A percentile compares a stretch with the other conserved stretches of the same genome.
phyloP scores from a whole-genome alignment of 2,888 invertebrate genomes.

The Carpatolechia fugitivella region DNA sequence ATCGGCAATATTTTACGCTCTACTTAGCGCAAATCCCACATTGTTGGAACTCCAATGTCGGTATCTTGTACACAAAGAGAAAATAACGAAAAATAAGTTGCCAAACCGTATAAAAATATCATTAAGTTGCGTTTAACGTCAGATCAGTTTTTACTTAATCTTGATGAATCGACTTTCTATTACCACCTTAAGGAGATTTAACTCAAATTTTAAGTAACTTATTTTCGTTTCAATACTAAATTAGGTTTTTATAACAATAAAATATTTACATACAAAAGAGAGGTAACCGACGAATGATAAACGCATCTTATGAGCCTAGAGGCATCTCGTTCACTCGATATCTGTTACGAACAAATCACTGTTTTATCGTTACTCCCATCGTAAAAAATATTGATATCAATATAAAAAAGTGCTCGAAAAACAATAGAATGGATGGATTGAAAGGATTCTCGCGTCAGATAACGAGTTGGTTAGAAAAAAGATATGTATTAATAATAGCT shows the following conservation, averaged over 20 bases:
- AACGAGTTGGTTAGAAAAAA: conserved; percentile 60
- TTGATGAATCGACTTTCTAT: conserved; percentile 53
- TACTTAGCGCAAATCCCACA: conserved; percentile 62
- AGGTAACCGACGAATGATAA: conserved; percentile 69
- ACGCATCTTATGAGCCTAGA: conserved; percentile 61
- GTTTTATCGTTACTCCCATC: conserved; percentile 72
- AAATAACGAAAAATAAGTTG: conserved; percentile 37
- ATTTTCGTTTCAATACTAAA: neutral
- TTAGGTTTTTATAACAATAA: conserved; percentile 49
- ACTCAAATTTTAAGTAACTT: neutral
- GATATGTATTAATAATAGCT: conserved; percentile 74
- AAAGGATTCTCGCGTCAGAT: conserved; percentile 73
- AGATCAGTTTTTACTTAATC: conserved; percentile 43
- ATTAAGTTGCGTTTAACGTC: conserved; percentile 59
- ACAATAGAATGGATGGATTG: conserved; percentile 76
- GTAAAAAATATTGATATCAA: conserved; percentile 77
- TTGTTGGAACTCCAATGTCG: conserved; percentile 51
- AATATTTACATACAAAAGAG: conserved; percentile 72
- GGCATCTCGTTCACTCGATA: conserved; percentile 63
- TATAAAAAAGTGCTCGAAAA: conserved; percentile 74
- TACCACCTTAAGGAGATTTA: conserved; percentile 24
- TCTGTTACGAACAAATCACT: conserved; percentile 74
- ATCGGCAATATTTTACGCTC: conserved; percentile 56
- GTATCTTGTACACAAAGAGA: conserved; percentile 35
- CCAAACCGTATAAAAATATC: conserved; percentile 40